phyloP scores from a whole-genome alignment of 1,140 invertebrate species.

The Trichonephila clavipes region DNA sequence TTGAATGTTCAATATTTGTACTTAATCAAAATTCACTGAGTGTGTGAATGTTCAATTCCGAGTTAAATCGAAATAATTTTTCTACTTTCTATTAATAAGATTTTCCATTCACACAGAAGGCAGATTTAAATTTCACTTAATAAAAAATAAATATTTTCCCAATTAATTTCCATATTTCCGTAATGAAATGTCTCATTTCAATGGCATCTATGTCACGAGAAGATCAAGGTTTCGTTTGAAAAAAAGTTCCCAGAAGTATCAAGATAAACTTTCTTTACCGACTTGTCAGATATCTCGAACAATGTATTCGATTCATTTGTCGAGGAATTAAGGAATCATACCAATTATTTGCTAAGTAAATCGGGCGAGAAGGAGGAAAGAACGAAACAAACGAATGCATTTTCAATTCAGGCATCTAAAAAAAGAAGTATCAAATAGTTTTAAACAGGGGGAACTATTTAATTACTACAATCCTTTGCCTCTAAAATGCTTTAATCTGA shows the following conservation, averaged over 20 bases:
- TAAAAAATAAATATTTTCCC: neutral
- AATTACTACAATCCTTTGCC: neutral
- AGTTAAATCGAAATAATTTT: neutral
- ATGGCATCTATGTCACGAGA: neutral
- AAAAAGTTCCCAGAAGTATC: neutral
- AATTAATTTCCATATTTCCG: neutral
- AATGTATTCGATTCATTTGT: neutral
- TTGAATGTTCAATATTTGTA: neutral
- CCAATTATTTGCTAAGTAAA: neutral
- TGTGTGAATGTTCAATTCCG: no score
- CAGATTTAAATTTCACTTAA: neutral
- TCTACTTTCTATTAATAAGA: neutral
- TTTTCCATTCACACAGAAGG: neutral
- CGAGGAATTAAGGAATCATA: conserved; percentile 4
- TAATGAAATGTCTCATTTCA: neutral
- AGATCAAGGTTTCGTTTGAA: neutral
- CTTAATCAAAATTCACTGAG: no score
- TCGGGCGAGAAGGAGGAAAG: neutral
- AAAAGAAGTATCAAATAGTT: conserved; percentile 1
- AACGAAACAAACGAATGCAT: neutral
- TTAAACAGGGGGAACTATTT: conserved; percentile 4
- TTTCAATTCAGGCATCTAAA: conserved; percentile 5
- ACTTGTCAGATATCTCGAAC: neutral
- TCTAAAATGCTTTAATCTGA: conserved; percentile 6
- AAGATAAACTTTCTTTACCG: neutral